Evolutionary conservation across 2,888 invertebrate genomes (phyloP), one percentile per base, ranked within the genome.

Genomic region (Chromoteleia sp.): DNA sequence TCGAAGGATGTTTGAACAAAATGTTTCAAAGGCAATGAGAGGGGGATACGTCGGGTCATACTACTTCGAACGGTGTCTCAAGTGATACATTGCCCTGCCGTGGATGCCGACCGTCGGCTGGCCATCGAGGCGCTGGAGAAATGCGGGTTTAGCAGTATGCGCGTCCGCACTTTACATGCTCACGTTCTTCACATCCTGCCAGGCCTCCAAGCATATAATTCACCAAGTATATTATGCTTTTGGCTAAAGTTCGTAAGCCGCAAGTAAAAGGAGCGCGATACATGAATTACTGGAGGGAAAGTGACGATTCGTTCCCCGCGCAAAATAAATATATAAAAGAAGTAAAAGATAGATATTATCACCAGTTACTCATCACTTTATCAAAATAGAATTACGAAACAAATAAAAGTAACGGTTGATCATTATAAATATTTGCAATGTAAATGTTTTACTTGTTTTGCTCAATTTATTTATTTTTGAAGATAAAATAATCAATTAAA

Each of bases 11-110:
- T 99, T 99, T 92, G 99, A 99, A 92, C 97, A 97, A 89, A 99
- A 99, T 92, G 99, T 99, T 70, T 95, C 96, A 87, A 96, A 98
- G 92, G 98, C 98, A 59, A 98, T 99, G 97, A 94, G 98, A 82
- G 99, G 99, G 77, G 98, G 98, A 80, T 97, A 97, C 92, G 96
- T 99, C 89, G 98, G 98, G 85, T 95, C 97, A 87, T 96, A 96
- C 88, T 98, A 97, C 93, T 99, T 99, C 92, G 98, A 99, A 92
- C 95, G 98, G 90, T 98, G 98, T 94, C 95, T 98, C 92, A 98
- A 98, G 95, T 98, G 96, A 97, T 94, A 90, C 84, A 88, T 85
- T 85, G 87, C 87, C 84, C 83, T 82, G 50, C 84, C 84, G 67
- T 83, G 71, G 71, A 61, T 74, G 61, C 85, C 84, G 75, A 83